Evolutionary conservation across 2,888 invertebrate genomes (phyloP).

Genomic region (Drosophila phalerata): DNA sequence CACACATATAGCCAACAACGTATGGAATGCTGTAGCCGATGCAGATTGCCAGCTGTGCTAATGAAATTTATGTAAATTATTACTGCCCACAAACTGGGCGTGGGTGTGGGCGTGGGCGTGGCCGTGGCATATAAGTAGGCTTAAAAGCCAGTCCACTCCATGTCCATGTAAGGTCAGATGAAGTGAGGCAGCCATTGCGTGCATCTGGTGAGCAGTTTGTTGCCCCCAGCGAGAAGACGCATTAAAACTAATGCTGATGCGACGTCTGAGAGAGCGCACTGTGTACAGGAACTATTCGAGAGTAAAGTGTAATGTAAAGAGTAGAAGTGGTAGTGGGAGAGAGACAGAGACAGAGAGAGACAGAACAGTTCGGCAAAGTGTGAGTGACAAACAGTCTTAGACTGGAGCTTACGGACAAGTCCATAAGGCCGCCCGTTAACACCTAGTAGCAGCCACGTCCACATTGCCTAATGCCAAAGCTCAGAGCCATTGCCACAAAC

Average conservation of each 20-base stretch:
- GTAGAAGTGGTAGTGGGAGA: neutral
- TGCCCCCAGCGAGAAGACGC: conserved; percentile 68
- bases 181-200: conserved; percentile 16
- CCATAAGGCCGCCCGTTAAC: conserved; percentile 79
- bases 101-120: conserved; percentile 42
- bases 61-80: conserved; percentile 81
- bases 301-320: neutral
- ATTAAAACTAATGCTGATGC: conserved; percentile 81
- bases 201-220: conserved; percentile 67
- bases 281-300: conserved; percentile 9
- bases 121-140: conserved; percentile 41
- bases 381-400: conserved; percentile 73
- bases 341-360: neutral
- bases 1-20: conserved; percentile 19
- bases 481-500: conserved; percentile 81
- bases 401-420: conserved; percentile 77
- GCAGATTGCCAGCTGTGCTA: conserved; percentile 68
- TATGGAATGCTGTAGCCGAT: conserved; percentile 33
- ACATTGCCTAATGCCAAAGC: conserved; percentile 80
- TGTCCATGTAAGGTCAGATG: neutral
- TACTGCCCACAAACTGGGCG: conserved; percentile 45
- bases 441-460: conserved; percentile 80
- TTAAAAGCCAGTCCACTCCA: conserved; percentile 12
- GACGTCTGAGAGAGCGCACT: conserved; percentile 55
- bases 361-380: conserved; percentile 16